These are phyloP conservation scores for Cnemophilus loriae DNA, from an alignment of 2,113 vertebrate genomes.

Conservation along the genomic window DNA sequence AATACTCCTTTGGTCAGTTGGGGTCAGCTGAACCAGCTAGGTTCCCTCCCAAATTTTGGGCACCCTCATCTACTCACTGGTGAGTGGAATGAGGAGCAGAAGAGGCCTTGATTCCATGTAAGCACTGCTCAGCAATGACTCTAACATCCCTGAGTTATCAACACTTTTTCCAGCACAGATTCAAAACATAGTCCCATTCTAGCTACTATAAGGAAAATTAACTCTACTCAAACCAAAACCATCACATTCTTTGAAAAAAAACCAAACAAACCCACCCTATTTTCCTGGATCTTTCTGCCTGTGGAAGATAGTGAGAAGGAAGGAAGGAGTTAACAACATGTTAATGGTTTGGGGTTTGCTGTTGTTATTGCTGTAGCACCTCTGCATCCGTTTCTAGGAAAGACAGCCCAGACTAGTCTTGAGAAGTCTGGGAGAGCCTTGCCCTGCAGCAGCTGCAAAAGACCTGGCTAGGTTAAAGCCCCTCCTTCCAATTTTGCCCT, in stretches of 20 bases:
- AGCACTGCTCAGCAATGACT: neutral
- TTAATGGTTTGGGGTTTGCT: neutral
- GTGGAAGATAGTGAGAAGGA: neutral
- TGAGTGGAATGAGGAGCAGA: neutral
- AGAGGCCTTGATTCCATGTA: neutral
- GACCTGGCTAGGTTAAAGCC: rapidly evolving
- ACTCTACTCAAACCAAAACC: neutral
- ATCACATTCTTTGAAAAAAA: neutral
- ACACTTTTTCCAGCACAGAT: neutral
- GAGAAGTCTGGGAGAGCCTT: neutral
- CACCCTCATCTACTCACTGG: neutral
- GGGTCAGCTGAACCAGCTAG: neutral
- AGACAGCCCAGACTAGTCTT: neutral
- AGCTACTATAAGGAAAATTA: neutral
- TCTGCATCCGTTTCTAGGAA: neutral
- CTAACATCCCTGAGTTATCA: neutral
- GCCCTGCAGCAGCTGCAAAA: neutral
- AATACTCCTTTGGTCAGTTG: neutral
- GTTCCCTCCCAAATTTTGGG: neutral
- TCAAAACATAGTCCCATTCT: neutral
- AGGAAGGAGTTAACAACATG: neutral
- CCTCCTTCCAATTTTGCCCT: neutral
- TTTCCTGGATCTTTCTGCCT: neutral
- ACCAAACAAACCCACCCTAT: neutral
- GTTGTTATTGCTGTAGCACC: neutral